phyloP scores from a whole-genome alignment of 2,113 vertebrate species.

The Burhinus bistriatus region DNA sequence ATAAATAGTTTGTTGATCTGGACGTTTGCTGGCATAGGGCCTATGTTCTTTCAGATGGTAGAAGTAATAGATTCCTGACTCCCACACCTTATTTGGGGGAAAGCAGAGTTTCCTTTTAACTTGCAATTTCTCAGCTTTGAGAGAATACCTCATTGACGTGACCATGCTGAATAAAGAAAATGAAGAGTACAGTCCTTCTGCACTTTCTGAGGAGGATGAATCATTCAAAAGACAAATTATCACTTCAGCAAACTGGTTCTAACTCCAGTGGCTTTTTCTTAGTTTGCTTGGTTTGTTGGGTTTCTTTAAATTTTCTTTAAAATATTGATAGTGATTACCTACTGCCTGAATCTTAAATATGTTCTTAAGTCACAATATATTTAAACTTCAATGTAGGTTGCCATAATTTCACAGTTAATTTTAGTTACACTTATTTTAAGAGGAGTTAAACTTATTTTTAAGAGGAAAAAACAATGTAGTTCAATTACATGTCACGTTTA shows the following conservation, averaged over 20 bases:
- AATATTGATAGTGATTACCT: background rate
- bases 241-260: background rate
- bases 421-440: background rate
- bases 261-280: background rate
- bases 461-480: background rate
- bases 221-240: background rate
- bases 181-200: background rate
- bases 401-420: background rate
- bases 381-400: background rate
- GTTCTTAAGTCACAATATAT: background rate
- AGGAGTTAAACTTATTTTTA: background rate
- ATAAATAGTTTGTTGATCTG: background rate
- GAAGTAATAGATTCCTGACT: background rate
- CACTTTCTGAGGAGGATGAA: background rate
- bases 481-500: background rate
- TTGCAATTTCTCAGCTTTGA: background rate
- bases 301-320: background rate
- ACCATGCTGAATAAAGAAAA: background rate
- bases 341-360: background rate
- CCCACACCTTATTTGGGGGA: background rate
- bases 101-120: background rate
- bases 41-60: background rate
- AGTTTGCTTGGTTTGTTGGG: accelerated
- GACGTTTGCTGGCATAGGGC: background rate
- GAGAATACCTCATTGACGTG: background rate